phyloP scores from a whole-genome alignment of 2,797 vertebrate species.

The Cynodonichthys magdalenae region DNA sequence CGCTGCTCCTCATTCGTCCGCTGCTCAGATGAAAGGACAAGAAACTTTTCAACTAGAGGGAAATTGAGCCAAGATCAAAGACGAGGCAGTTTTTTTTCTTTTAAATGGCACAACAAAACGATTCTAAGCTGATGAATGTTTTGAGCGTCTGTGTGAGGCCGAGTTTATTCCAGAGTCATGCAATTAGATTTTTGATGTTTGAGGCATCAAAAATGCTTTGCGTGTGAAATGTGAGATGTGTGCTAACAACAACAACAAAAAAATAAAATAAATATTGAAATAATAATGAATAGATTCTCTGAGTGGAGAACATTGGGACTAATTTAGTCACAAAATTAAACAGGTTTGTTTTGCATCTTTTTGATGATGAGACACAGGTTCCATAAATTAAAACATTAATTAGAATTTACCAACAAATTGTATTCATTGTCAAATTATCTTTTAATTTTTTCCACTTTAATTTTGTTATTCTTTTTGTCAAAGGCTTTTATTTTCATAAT shows the following conservation, averaged over 20 bases:
- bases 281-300: too few species aligned
- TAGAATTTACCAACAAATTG: neutral
- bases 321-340: conserved; percentile 1
- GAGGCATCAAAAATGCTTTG: neutral
- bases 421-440: neutral
- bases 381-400: conserved; percentile 11
- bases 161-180: conserved; percentile 40
- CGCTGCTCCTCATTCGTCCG: conserved; percentile 40
- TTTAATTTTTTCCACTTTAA: neutral
- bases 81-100: conserved; percentile 24
- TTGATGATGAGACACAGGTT: neutral
- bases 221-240: neutral
- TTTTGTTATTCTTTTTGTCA: too few species aligned
- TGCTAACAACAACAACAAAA: neutral
- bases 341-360: conserved; percentile 8
- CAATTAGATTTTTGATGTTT: conserved; percentile 16
- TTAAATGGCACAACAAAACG: conserved; percentile 47
- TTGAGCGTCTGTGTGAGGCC: conserved; percentile 29
- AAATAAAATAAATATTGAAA: neutral
- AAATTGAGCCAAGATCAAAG: conserved; percentile 65
- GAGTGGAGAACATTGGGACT: conserved; percentile 2
- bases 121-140: conserved; percentile 47
- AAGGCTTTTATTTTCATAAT: too few species aligned
- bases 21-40: conserved; percentile 67
- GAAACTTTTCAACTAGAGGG: conserved; percentile 50